These are phyloP conservation scores for Sebastolobus altivelis DNA, from an alignment of 2,797 vertebrate genomes.

Conservation along the genomic window DNA sequence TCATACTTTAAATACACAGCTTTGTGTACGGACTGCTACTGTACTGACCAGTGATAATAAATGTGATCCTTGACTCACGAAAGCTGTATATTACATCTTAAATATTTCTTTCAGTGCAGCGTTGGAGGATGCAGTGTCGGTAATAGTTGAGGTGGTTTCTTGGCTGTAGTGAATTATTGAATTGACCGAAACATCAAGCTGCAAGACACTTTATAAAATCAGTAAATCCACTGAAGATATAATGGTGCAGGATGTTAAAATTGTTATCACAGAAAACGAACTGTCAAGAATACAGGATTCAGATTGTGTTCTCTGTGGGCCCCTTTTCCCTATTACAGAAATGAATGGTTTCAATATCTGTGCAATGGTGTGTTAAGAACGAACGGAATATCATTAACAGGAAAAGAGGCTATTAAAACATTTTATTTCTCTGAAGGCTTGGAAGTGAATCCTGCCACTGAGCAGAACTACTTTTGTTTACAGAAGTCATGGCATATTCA, in stretches of 20 bases:
- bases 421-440: constrained; percentile 85
- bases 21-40: constrained; percentile 16
- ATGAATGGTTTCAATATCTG: constrained; percentile 94
- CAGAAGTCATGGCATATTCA: constrained; percentile 76
- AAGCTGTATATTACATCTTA: constrained; percentile 12
- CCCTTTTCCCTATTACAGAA: constrained; percentile 89
- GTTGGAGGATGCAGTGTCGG: neutral
- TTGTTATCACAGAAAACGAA: constrained; percentile 72
- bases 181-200: constrained; percentile 36
- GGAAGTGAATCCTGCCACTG: constrained; percentile 85
- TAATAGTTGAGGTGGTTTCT: constrained; percentile 7
- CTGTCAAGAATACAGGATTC: constrained; percentile 74
- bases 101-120: constrained; percentile 1
- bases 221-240: constrained; percentile 46
- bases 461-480: constrained; percentile 84
- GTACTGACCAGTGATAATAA: constrained; percentile 33
- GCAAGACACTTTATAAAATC: constrained; percentile 45
- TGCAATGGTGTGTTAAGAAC: constrained; percentile 93
- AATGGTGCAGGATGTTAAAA: constrained; percentile 50
- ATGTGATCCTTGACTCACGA: constrained; percentile 26
- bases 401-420: constrained; percentile 89
- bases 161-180: constrained; percentile 27
- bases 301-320: constrained; percentile 81
- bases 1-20: constrained; percentile 25
- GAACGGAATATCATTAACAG: constrained; percentile 92